Conservation (phyloP, 2,888 invertebrate species). For the Koerneria pararmatus region DNA sequence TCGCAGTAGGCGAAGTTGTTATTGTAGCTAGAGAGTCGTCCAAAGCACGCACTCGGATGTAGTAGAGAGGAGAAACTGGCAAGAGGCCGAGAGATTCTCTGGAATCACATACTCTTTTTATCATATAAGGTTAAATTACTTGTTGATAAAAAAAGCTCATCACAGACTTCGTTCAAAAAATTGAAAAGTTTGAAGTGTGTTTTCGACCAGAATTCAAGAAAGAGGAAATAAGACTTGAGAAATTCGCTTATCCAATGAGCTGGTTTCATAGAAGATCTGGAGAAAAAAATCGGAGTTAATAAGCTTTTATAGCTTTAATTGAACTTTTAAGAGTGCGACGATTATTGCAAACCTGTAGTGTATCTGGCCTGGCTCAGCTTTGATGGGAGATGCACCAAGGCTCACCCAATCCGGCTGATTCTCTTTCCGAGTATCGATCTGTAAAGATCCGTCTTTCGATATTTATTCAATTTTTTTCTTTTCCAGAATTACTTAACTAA, state of each 20-base stretch:
- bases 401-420: slow-evolving; percentile 39
- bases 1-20: slow-evolving; percentile 43
- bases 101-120: too few species aligned
- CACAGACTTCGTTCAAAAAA: too few species aligned
- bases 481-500: too few species aligned
- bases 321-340: too few species aligned
- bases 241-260: too few species aligned
- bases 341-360: slow-evolving; percentile 25
- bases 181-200: too few species aligned
- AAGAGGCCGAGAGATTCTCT: slow-evolving; percentile 24
- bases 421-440: slow-evolving; percentile 41
- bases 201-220: too few species aligned
- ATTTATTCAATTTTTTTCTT: slow-evolving; percentile 2
- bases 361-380: slow-evolving; percentile 31
- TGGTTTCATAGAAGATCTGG: too few species aligned
- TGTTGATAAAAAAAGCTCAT: neutral
- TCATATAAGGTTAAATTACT: slow-evolving; percentile 4
- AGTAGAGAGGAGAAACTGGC: slow-evolving; percentile 37
- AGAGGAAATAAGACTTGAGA: too few species aligned
- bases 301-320: too few species aligned
- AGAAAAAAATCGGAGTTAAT: too few species aligned
- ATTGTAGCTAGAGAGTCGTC: slow-evolving; percentile 33
- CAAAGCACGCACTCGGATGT: slow-evolving; percentile 44
- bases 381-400: slow-evolving; percentile 28
- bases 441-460: slow-evolving; percentile 2